phyloP scores from a whole-genome alignment of 1,140 invertebrate species.

The Hyles euphorbiae region DNA sequence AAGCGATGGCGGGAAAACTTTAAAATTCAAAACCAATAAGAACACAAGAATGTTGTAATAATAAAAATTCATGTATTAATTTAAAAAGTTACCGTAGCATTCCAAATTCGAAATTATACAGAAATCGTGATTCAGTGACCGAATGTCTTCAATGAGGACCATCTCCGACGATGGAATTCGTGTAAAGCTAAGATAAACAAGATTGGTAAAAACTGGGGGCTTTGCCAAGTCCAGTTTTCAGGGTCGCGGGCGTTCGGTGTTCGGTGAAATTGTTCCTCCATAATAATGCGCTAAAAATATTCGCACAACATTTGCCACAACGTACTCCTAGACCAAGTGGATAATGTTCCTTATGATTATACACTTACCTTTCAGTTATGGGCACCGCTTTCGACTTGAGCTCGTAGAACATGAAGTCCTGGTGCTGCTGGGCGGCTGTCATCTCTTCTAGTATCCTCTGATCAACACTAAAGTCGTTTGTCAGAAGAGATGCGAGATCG shows the following conservation, averaged over 20 bases:
- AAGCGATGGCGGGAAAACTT: conserved; percentile 18
- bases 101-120: conserved; percentile 2
- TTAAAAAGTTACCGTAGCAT: background rate
- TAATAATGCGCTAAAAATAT: conserved; percentile 63
- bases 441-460: conserved; percentile 76
- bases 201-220: conserved; percentile 42
- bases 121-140: background rate
- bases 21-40: background rate
- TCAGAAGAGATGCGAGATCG: conserved; percentile 79
- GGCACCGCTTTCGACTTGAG: conserved; percentile 80
- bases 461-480: conserved; percentile 75
- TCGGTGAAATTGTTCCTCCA: conserved; percentile 65
- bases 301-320: conserved; percentile 39
- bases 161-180: conserved; percentile 21
- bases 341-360: conserved; percentile 3
- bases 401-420: conserved; percentile 83
- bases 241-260: conserved; percentile 49
- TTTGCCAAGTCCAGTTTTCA: conserved; percentile 67
- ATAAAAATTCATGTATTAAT: background rate
- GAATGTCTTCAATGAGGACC: conserved; percentile 11
- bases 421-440: conserved; percentile 70
- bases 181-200: conserved; percentile 42
- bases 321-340: conserved; percentile 12
- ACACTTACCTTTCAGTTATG: conserved; percentile 79
- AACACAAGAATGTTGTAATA: background rate